Base-by-base conservation (phyloP, 2,797 vertebrate species). In the Serranus cabrilla region DNA sequence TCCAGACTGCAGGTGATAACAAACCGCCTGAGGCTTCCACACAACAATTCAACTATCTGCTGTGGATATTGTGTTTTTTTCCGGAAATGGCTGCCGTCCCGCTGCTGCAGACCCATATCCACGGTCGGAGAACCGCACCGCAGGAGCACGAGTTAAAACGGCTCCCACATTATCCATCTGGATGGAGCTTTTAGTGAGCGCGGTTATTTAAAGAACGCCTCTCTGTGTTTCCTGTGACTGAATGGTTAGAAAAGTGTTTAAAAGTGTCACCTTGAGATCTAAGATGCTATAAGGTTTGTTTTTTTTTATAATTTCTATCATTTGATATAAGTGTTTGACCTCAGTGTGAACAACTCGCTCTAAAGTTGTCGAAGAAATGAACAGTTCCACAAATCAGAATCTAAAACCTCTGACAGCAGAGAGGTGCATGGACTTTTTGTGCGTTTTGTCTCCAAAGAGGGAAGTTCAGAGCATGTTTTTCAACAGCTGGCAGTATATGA, bases 1-100 rank as follows among this genome's bases (percentile, higher is more conserved):
- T 80, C 71, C 74, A 55, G 71, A 72, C 59, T 20, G n/a, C 55
- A n/a, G 56, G 74, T 74, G 78, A 88, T 87, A 83, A 80, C 25
- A 27, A 27, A 27, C 5, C n/a, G 16, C 82, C 77, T 61, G 0
- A 54, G 80, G 85, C 78, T 76, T 42, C 4, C 37, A 78, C 81
- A 11, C 64, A 42, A 40, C 63, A 40, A n/a, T 65, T 59, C 39
- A 0, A 61, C 68, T 58, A 20, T 61, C 61, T 55, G 66, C 5
- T 37, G 50, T 47, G 40, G 49, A 79, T 51, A 45, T 7, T 46
- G 70, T 65, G 80, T 43, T 57, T 39, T 78, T 61, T 56, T 51
- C n/a, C 1, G 21, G 7, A 57, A 56, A 61, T 1, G 16, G 43
- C 69, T 20, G 40, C 34, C 5, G 67, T 17, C 50, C 61, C 21